A percentile compares a stretch with the other conserved stretches of the same genome.
These are phyloP conservation scores for Melipona beecheii DNA, from an alignment of 2,888 invertebrate species.

Conservation along the genomic window DNA sequence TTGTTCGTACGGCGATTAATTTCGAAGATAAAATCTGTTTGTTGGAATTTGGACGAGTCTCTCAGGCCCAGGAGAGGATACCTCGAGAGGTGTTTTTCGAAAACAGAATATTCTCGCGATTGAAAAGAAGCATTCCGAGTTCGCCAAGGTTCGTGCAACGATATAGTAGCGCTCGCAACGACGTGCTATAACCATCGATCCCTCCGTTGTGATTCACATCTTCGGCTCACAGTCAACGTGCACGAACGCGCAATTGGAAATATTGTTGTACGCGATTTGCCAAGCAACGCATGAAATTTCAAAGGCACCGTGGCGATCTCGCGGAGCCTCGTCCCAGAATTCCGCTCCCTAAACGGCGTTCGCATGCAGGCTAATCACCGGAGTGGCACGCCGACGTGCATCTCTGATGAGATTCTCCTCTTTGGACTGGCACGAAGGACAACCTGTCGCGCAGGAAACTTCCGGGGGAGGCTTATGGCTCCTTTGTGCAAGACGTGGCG, in stretches of 20 bases:
- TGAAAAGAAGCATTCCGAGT: too few relatives aligned
- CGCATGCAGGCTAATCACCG: conserved; percentile 58
- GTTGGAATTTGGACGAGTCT: not conserved
- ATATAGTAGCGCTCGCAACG: too few relatives aligned
- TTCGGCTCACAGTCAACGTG: not conserved
- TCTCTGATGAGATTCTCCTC: conserved; percentile 63
- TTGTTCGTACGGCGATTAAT: conserved; percentile 2
- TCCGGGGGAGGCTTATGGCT: conserved; percentile 62
- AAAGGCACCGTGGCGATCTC: conserved; percentile 19
- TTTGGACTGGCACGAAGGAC: conserved; percentile 57
- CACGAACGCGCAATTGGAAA: not conserved
- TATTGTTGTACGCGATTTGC: not conserved
- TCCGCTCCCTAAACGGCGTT: conserved; percentile 50
- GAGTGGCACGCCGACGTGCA: conserved; percentile 64
- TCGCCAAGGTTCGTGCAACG: too few relatives aligned
- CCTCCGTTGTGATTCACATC: not conserved
- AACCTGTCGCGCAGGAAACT: conserved; percentile 62
- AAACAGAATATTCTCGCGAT: not conserved
- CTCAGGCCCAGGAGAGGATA: not conserved
- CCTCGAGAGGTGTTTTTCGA: not conserved
- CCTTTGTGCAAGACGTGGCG: conserved; percentile 68
- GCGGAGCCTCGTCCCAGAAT: conserved; percentile 7
- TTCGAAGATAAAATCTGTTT: not conserved
- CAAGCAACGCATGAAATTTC: conserved; percentile 34
- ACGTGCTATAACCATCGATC: not conserved